A percentile compares a stretch with the other conserved stretches of the same genome.
Conservation (phyloP, 1,140 invertebrate species). For the Nebria ingens region DNA sequence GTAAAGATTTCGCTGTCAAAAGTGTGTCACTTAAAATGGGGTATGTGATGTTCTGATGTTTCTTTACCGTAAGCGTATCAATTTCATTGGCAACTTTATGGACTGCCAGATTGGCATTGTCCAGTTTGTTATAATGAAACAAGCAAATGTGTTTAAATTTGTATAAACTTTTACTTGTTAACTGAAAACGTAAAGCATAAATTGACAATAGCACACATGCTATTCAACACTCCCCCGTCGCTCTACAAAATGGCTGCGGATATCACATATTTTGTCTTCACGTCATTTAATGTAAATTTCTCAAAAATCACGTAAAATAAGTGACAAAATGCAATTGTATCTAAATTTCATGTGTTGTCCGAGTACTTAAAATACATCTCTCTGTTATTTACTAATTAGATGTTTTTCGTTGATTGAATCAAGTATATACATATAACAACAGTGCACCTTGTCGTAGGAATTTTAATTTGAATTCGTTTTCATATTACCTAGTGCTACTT, state of each 20-base stretch:
- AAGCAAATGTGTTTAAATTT: background rate
- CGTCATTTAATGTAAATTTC: slow-evolving; percentile 3
- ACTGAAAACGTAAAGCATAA: slow-evolving; percentile 3
- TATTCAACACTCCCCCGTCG: slow-evolving; percentile 35
- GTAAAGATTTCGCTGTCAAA: slow-evolving; percentile 27
- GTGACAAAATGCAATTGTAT: background rate
- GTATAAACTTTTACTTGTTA: background rate
- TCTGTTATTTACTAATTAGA: too few species aligned
- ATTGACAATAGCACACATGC: slow-evolving; percentile 33
- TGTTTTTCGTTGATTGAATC: too few species aligned
- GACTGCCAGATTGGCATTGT: background rate
- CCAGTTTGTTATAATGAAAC: background rate
- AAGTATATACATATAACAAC: too few species aligned
- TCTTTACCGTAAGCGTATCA: slow-evolving; percentile 32
- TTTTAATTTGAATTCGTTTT: background rate
- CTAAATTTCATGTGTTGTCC: background rate
- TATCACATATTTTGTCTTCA: slow-evolving; percentile 2
- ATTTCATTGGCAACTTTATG: slow-evolving; percentile 22
- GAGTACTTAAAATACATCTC: background rate
- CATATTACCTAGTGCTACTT: too few species aligned
- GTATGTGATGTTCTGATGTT: slow-evolving; percentile 36
- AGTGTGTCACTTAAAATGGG: slow-evolving; percentile 37
- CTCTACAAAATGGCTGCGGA: slow-evolving; percentile 35
- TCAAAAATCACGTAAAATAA: background rate
- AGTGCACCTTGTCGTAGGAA: background rate